Percentiles rank a stretch among this genome's conserved stretches.
Evolutionary conservation across 2,888 invertebrate species (phyloP).

Genomic region (Sicus ferrugineus): DNA sequence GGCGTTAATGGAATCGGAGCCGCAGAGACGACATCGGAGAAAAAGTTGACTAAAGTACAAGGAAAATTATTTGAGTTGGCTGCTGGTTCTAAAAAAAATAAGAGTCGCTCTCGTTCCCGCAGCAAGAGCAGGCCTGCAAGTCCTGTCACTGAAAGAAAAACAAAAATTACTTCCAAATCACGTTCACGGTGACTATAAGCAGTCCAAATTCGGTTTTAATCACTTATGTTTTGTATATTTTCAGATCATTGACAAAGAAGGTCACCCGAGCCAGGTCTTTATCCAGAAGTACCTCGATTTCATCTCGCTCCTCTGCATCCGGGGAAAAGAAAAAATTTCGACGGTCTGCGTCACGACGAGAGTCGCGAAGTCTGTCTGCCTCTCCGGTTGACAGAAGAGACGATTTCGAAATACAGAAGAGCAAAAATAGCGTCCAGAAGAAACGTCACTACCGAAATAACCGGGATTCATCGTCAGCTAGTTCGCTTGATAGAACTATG

Average conservation of each 20-base stretch:
- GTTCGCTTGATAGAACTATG: conserved; percentile 48
- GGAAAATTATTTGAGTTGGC: conserved; percentile 72
- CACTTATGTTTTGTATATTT: not conserved
- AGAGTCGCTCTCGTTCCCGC: conserved; percentile 24
- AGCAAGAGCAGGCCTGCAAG: conserved; percentile 43
- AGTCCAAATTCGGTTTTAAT: not conserved
- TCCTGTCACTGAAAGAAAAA: conserved; percentile 36
- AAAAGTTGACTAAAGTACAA: conserved; percentile 68
- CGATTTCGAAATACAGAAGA: conserved; percentile 77
- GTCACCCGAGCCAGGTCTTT: conserved; percentile 30
- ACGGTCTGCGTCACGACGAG: conserved; percentile 60
- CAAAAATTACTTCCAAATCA: conserved; percentile 31
- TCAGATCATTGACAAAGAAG: conserved; percentile 52
- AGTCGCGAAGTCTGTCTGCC: conserved; percentile 55
- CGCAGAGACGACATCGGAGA: conserved; percentile 39
- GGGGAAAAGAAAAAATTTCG: conserved; percentile 61
- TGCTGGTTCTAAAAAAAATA: conserved; percentile 52
- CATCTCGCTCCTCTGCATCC: conserved; percentile 50
- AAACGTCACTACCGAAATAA: conserved; percentile 89
- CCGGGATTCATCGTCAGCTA: conserved; percentile 79
- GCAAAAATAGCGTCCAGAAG: conserved; percentile 83
- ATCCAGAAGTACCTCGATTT: conserved; percentile 52
- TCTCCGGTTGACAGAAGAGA: conserved; percentile 65
- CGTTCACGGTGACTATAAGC: conserved; percentile 34
- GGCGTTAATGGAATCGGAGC: conserved; percentile 58